Base-by-base conservation (phyloP, 2,888 invertebrate species). In the Hofmannophila pseudospretella region DNA sequence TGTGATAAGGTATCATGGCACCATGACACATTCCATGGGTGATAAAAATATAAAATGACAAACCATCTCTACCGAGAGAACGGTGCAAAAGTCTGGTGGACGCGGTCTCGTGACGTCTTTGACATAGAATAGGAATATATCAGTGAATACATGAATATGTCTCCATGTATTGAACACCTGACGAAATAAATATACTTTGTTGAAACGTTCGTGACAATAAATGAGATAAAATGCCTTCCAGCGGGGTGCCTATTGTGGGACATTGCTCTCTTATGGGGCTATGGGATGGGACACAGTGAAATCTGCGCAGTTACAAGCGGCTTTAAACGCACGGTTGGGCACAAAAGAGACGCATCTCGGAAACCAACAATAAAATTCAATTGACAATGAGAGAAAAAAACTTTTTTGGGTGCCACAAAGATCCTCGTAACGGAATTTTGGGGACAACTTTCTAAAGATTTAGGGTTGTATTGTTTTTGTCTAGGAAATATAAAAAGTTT, bases 311-410 rank as follows among this genome's bases (percentile, higher is more conserved):
- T 60, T 71, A 77, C 79, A 76, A 79, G 73, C 73, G 68, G 78
- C 79, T 82, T 84, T 77, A 67, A 72, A 77, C 85, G 85, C 82
- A 75, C 82, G 77, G 79, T 76, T 80, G 69, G 56, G 66, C 79
- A 84, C 80, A 85, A 85, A 82, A 81, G 82, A 69, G 69, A 64
- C n/a, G 66, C 74, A 78, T 81, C 78, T 77, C 66, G 72, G 79
- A 81, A 85, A 80, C 82, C 78, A 69, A 82, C 84, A 82, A 85
- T 85, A 85, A 86, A 81, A 78, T 79, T 82, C 81, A 82, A 82
- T 82, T 82, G 82, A 84, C 85, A 82, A 82, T 78, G 73, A 73
- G 69, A 68, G 62, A 55, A 57, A 61, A 65, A 67, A 67, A 58
- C 54, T 51, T 67, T 76, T 69, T 73, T 70, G 67, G n/a, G 63